These are phyloP conservation scores for Dendrocincla tyrannina DNA, from an alignment of 2,797 vertebrate species.

Conservation along the genomic window DNA sequence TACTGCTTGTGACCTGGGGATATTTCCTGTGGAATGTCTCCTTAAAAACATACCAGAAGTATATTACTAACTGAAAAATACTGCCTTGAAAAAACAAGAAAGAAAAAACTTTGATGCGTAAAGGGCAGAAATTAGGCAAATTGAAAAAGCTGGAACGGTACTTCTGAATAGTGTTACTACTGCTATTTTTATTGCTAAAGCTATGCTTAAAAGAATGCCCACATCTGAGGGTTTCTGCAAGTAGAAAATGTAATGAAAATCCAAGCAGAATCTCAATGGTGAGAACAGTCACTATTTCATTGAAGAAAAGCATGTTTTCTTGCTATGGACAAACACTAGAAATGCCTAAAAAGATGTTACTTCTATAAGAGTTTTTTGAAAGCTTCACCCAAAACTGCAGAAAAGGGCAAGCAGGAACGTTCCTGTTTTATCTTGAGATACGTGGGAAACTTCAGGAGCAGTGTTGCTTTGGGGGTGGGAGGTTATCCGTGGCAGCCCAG, in stretches of 20 bases:
- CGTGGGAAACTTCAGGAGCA: not conserved
- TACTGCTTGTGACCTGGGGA: not conserved
- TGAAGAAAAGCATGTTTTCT: not conserved
- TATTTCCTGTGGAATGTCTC: not conserved
- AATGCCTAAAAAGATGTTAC: not conserved
- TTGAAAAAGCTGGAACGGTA: not conserved
- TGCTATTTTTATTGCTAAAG: not conserved
- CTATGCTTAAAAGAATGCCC: not conserved
- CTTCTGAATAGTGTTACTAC: not conserved
- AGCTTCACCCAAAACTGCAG: not conserved
- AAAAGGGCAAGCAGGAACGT: not conserved
- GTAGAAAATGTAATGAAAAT: not conserved
- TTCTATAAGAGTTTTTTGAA: not conserved
- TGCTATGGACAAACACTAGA: not conserved
- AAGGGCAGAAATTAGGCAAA: not conserved
- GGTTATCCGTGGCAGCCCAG: not conserved
- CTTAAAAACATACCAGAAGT: not conserved
- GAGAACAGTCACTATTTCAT: not conserved
- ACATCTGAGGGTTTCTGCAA: not conserved
- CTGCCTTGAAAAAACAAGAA: not conserved
- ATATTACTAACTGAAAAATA: not conserved
- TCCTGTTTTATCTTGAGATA: not conserved
- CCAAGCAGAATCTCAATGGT: not conserved
- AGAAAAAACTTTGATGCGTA: not conserved
- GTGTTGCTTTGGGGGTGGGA: accelerated